Base-by-base conservation (phyloP, 2,888 invertebrate species). In the Epinotia demarniana region DNA sequence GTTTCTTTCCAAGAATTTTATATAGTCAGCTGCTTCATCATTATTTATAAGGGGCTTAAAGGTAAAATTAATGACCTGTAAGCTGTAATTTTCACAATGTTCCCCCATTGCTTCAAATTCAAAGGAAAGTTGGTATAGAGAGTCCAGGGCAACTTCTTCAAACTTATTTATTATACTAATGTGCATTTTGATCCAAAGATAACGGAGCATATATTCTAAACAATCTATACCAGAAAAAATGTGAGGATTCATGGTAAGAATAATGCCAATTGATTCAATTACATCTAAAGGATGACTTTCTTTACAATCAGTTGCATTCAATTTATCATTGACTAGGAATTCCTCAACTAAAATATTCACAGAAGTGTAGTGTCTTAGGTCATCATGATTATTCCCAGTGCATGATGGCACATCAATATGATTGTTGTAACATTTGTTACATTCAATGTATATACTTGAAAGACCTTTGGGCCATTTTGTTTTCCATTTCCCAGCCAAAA, bases 401-500 rank as follows among this genome's bases (percentile, higher is more conserved):
- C 89, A 92, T 43, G 92, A 82, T 19, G 94, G 94, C 46, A 89
- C 81, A 81, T 94, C 92, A 81, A 92, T 87, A 78, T 93, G 92
- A 76, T 87, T 92, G 77, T 89, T 93, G 76, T 94, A 95, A 78
- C 93, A 95, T 79, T 94, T 90, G 81, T 96, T 96, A 8, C 95
- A 93, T 85, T 95, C 92, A 76, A 96, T 87, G 87, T 95, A 97
- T 63, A 95, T 83, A 16, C 94, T 89, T 0, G 94, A 83, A 46
- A 97, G 89, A 63, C 93, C 94, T 76, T 93, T 88, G 0, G 97
- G 96, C 97, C 97, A 97, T 77, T 95, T 94, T 11, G 92, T 83
- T 80, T 92, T 92, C 96, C 96, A 97, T 80, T 96, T 95, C 8
- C 88, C 89, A 11, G 95, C 91, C 70, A 97, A 86, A 79, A 94